Base-by-base conservation (phyloP, 2,888 invertebrate genomes). In the Criorhina ranunculi region DNA sequence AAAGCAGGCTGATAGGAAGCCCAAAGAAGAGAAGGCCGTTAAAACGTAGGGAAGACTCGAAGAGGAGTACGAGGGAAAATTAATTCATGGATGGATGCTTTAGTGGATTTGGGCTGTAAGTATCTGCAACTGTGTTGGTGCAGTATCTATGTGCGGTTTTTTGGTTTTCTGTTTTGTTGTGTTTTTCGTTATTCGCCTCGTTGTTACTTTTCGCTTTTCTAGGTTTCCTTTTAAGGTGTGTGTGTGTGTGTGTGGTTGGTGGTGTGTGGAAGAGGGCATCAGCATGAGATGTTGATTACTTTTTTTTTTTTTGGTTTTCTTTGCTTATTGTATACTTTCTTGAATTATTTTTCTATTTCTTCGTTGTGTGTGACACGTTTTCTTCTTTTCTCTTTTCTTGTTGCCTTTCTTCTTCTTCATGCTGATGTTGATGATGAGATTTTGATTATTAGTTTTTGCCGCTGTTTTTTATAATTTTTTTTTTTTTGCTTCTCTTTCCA, bases 11-110 rank as follows among this genome's bases (percentile, higher is more conserved):
- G 73, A 85, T 83, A 85, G 79, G 46, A 80, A 57, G 44, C 46
- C 31, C 17, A 70, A 57, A 73, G 66, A 57, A 73, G 66, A 77
- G 66, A 76, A 42, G 73, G 42, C 55, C 62, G n/a, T 55, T 40
- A 78, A 44, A 44, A 37, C 7, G 12, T 12, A 62, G 37, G 37
- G 24, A 7, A 8, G 33, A 37, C 12, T 12, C 31, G 35, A 15
- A 69, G 49, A 33, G 49, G 42, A 12, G 64, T 9, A 69, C 55
- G 70, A 51, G 59, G 62, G 15, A 15, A 12, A 75, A 80, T 70
- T 80, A 83, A 72, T 86, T 87, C 78, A 86, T 81, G 87, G 87
- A 87, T 85, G 86, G 86, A 78, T 81, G 87, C 85, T 85, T 76
- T 79, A 60, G 80, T 78, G 72, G 62, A 86, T 80, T 81, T 87